Evolutionary conservation across 1,140 invertebrate genomes (phyloP).

Genomic region (Lethrus apterus): DNA sequence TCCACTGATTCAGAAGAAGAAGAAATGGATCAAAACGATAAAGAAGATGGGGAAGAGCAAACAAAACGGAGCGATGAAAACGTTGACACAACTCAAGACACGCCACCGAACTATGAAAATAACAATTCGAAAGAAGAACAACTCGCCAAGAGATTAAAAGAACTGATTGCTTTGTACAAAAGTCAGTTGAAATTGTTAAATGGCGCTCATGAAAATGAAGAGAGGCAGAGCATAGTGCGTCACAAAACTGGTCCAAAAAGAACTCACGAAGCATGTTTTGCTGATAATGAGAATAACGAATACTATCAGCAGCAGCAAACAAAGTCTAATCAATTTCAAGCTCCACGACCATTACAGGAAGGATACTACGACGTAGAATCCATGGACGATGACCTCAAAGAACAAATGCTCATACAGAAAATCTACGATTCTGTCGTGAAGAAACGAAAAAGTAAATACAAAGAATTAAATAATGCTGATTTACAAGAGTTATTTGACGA

Average conservation of each 20-base stretch:
- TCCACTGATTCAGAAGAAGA: no score
- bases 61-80: not conserved
- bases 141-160: no score
- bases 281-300: no score
- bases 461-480: not conserved
- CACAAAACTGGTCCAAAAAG: no score
- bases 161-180: no score
- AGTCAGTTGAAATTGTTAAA: no score
- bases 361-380: slow-evolving; percentile 6
- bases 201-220: not conserved
- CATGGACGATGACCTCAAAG: slow-evolving; percentile 7
- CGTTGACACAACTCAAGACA: not conserved
- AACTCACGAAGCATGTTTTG: no score
- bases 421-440: slow-evolving; percentile 6
- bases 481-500: no score
- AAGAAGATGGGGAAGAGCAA: slow-evolving; percentile 1
- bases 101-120: not conserved
- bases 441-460: not conserved
- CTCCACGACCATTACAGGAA: not conserved
- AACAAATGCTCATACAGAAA: slow-evolving; percentile 5
- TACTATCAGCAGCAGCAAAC: no score
- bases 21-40: not conserved
- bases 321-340: no score
- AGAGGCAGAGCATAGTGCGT: not conserved
- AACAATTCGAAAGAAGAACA: not conserved